Evolutionary conservation across 2,888 invertebrate genomes (phyloP).

Genomic region (Drosophila infuscata): DNA sequence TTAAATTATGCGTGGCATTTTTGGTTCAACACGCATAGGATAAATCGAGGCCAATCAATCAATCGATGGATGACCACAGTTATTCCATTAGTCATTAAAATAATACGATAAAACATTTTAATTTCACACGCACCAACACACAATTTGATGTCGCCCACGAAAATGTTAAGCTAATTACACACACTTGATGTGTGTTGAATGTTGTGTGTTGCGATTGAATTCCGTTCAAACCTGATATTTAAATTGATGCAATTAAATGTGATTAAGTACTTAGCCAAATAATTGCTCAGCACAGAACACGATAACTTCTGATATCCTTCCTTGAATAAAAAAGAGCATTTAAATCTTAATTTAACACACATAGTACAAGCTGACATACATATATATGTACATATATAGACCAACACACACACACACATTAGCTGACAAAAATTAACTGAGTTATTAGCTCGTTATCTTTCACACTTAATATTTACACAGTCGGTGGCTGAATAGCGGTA

Average conservation of each 20-base stretch:
- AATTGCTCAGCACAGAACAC: conserved; percentile 29
- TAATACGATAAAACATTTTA: conserved; percentile 32
- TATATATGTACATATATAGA: background rate
- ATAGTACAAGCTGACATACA: background rate
- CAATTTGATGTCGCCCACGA: conserved; percentile 41
- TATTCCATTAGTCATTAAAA: conserved; percentile 43
- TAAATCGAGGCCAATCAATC: conserved; percentile 15
- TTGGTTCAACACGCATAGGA: conserved; percentile 35
- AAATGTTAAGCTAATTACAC: conserved; percentile 56
- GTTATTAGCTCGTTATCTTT: conserved; percentile 80
- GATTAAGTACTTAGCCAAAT: conserved; percentile 26
- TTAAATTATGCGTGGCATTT: conserved; percentile 25
- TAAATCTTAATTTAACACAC: background rate
- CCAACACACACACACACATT: conserved; percentile 9
- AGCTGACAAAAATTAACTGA: conserved; percentile 57
- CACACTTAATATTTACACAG: conserved; percentile 77
- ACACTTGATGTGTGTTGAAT: conserved; percentile 3
- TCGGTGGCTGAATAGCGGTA: conserved; percentile 50
- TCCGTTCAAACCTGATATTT: conserved; percentile 40
- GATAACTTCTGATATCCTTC: background rate
- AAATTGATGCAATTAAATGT: conserved; percentile 51
- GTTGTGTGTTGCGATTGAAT: conserved; percentile 18
- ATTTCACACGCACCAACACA: conserved; percentile 59
- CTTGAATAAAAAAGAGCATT: background rate
- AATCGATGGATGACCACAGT: conserved; percentile 36